Evolutionary conservation across 2,113 vertebrate genomes (phyloP), one percentile per base, ranked within the genome.

Genomic region (Carassius auratus): DNA sequence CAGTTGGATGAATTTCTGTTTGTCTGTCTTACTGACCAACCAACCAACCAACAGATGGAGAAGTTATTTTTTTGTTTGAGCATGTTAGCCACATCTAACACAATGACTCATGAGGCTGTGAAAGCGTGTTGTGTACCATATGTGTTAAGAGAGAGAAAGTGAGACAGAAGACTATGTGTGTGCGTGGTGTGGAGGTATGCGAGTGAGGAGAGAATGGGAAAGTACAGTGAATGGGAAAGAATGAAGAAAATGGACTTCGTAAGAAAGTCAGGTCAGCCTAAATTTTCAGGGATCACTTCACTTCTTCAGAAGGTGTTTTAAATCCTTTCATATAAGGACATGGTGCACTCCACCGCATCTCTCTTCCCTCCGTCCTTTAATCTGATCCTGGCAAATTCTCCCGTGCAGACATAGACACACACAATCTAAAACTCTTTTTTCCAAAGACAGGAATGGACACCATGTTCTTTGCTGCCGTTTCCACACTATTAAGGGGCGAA

Each of bases 241-340:
- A 66, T 64, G 23, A 66, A 38, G 15, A 48, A 15, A 81, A 81
- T 81, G 8, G 42, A 26, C n/a, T 81, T 38, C 17, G 26, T 17
- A 76, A 57, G 38, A 66, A 26, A 66, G 23, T 48, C 23, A 50
- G 38, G 78, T 50, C 78, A 1, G 78, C 36, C 78, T 30, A 64
- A 81, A 50, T 66, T 66, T 81, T 66, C 38, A 48, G 8, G 59
- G 61, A 52, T 82, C 64, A 19, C 64, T 55, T 69, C 80, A 82
- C 79, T 52, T 48, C 42, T 69, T 52, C 38, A 69, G 62, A 48
- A 64, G 62, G 62, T 26, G 62, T 82, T 68, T 69, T 82, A 82
- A 82, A 82, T 69, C 64, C 64, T 69, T 82, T 69, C 80, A 69
- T 82, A 82, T 82, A 82, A 69, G 80, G 64, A 19, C 80, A 82